Conservation (phyloP, 2,797 vertebrate genomes). For the Bryconaethiops microstoma region DNA sequence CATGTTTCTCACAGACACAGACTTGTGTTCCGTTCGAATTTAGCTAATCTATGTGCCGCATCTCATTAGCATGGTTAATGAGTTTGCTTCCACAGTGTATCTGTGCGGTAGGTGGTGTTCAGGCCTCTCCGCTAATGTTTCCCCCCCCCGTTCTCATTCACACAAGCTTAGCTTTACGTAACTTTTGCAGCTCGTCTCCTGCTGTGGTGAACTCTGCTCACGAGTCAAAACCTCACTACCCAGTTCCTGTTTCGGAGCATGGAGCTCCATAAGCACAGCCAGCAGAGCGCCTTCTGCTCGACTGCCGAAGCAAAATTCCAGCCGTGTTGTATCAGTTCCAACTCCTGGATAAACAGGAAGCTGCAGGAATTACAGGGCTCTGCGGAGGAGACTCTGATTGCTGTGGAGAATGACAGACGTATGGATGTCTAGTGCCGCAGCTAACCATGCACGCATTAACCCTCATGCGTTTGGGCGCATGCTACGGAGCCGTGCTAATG, state of each 20-base stretch:
- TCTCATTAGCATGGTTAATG: constrained; percentile 12
- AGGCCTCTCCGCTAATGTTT: neutral
- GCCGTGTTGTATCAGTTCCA: constrained; percentile 40
- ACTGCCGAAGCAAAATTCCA: constrained; percentile 22
- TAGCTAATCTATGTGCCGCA: neutral
- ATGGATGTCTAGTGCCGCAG: neutral
- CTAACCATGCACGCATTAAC: constrained; percentile 25
- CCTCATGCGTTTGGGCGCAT: constrained; percentile 20
- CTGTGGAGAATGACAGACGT: constrained; percentile 44
- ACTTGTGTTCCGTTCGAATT: neutral
- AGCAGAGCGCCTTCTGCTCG: neutral
- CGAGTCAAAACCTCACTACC: neutral
- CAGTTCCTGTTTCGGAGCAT: constrained; percentile 18
- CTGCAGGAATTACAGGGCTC: constrained; percentile 48
- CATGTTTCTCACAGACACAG: neutral
- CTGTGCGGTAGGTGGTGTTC: neutral
- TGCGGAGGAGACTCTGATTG: constrained; percentile 29
- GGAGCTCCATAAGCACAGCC: constrained; percentile 1
- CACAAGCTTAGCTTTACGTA: neutral
- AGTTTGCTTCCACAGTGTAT: constrained; percentile 24
- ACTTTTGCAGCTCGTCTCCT: neutral
- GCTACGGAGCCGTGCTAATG: neutral
- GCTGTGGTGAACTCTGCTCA: neutral
- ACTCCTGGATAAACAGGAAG: constrained; percentile 58
- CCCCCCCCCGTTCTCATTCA: neutral